These are phyloP conservation scores for Pseudomugil tenellus DNA, from an alignment of 2,797 vertebrate species.

Conservation along the genomic window DNA sequence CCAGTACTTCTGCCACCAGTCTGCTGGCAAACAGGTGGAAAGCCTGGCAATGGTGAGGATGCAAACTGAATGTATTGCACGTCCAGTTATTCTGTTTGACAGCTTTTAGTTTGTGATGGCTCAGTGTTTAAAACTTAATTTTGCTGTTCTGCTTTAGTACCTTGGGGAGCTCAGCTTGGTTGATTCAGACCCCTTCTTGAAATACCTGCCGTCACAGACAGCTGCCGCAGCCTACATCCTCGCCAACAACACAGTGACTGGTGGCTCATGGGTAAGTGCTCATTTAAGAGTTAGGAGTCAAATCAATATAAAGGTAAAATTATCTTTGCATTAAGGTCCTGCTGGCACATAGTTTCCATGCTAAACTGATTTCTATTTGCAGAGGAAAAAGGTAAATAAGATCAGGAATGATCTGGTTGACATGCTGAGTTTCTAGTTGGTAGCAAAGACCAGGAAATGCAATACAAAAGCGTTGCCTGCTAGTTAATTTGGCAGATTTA, in stretches of 20 bases:
- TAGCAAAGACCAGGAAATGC: too few relatives aligned
- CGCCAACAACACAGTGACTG: slow-evolving; percentile 87
- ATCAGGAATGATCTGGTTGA: too few relatives aligned
- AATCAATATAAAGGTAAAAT: too few relatives aligned
- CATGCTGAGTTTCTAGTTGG: too few relatives aligned
- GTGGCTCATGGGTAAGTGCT: slow-evolving; percentile 85
- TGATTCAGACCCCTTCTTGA: slow-evolving; percentile 93
- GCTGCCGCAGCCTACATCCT: slow-evolving; percentile 91
- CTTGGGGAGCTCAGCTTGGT: slow-evolving; percentile 94
- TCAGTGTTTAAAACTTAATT: not conserved
- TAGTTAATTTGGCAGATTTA: too few relatives aligned
- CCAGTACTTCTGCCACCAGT: slow-evolving; percentile 89
- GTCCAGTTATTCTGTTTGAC: not conserved
- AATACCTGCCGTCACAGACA: slow-evolving; percentile 92
- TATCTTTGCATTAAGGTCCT: too few relatives aligned
- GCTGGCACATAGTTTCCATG: too few relatives aligned
- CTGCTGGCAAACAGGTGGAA: slow-evolving; percentile 85
- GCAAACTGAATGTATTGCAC: too few relatives aligned
- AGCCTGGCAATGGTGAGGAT: slow-evolving; percentile 92
- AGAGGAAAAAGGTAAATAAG: too few relatives aligned
- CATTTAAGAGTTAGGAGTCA: too few relatives aligned
- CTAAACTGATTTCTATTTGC: too few relatives aligned
- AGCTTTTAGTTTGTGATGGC: not conserved
- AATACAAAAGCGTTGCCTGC: too few relatives aligned
- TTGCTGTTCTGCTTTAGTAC: slow-evolving; percentile 79